These are phyloP conservation scores for Antheraea assamensis DNA, from an alignment of 2,888 invertebrate species.

Conservation along the genomic window DNA sequence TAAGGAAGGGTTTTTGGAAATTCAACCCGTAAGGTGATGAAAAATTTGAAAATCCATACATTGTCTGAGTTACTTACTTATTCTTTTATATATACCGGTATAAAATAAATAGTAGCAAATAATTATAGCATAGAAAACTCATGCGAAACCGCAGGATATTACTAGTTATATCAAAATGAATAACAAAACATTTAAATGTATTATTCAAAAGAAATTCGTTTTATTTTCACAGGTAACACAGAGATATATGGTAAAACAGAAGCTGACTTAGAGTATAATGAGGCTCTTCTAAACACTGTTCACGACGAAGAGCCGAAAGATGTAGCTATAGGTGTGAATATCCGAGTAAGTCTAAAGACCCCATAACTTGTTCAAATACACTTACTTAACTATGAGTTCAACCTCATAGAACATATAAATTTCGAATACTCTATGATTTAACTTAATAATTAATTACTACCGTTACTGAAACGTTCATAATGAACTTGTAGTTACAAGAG, in stretches of 20 bases:
- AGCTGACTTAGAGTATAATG: constrained; percentile 54
- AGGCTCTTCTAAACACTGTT: constrained; percentile 65
- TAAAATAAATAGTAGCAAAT: too few relatives aligned
- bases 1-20: too few relatives aligned
- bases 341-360: constrained; percentile 54
- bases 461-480: too few relatives aligned
- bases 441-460: too few relatives aligned
- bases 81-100: too few relatives aligned
- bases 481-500: background rate
- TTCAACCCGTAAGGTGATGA: too few relatives aligned
- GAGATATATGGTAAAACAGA: constrained; percentile 35
- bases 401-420: too few relatives aligned
- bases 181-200: background rate
- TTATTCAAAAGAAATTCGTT: background rate
- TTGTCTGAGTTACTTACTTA: too few relatives aligned
- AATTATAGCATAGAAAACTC: too few relatives aligned
- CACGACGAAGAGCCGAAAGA: constrained; percentile 75
- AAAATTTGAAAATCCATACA: too few relatives aligned
- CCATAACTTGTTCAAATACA: background rate
- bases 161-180: background rate
- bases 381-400: background rate
- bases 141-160: too few relatives aligned
- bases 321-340: constrained; percentile 69
- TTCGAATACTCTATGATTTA: too few relatives aligned
- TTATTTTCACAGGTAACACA: constrained; percentile 47